Conservation (phyloP, 2,113 vertebrate species). For the Rhinoderma darwinii region DNA sequence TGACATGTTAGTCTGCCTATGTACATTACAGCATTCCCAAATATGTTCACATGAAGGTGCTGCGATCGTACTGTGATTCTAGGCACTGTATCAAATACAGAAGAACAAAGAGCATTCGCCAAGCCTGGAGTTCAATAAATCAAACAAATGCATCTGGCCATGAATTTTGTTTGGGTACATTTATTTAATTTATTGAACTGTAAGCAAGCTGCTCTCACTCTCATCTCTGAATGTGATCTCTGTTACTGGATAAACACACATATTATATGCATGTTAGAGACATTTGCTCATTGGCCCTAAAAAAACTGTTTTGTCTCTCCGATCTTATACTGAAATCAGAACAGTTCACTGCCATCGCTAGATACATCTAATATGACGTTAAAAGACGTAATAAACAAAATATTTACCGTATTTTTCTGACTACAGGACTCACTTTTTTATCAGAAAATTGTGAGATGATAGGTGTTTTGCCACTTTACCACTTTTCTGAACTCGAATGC, state of each 20-base stretch:
- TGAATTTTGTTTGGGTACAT: slow-evolving; percentile 47
- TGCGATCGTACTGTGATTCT: background rate
- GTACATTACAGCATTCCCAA: slow-evolving; percentile 23
- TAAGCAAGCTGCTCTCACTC: slow-evolving; percentile 8
- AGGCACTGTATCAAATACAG: slow-evolving; percentile 41
- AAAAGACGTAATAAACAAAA: no score
- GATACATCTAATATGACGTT: background rate
- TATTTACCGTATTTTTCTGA: no score
- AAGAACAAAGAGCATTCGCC: slow-evolving; percentile 42
- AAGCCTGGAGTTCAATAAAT: slow-evolving; percentile 36
- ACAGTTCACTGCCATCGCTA: background rate
- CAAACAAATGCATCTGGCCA: slow-evolving; percentile 48
- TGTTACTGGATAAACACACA: slow-evolving; percentile 10
- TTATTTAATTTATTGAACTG: slow-evolving; percentile 46
- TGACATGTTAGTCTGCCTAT: background rate
- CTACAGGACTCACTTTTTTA: no score
- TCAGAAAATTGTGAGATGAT: no score
- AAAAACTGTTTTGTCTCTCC: background rate
- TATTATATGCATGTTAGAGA: background rate
- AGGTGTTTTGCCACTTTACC: no score
- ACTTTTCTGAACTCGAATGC: no score
- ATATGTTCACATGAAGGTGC: slow-evolving; percentile 30
- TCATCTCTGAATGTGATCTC: background rate
- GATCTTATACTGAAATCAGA: background rate
- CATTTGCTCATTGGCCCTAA: background rate